These are phyloP conservation scores for Auanema sp. DNA, from an alignment of 2,888 invertebrate species.

Conservation along the genomic window DNA sequence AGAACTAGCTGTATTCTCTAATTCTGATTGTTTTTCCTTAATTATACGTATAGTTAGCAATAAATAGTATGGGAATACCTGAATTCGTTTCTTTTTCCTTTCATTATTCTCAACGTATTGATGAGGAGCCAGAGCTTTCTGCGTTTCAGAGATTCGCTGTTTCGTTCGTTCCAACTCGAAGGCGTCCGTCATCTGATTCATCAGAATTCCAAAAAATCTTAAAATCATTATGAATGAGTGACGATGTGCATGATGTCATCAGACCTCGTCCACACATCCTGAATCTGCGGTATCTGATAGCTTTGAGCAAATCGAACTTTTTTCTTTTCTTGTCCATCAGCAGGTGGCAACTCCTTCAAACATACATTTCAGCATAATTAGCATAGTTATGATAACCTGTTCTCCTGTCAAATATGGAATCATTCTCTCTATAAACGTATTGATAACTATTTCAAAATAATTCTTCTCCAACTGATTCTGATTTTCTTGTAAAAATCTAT, in stretches of 20 bases:
- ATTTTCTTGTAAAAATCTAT: constrained; percentile 57
- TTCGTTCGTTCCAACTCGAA: constrained; percentile 62
- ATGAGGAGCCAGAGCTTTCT: constrained; percentile 62
- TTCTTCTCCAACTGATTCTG: constrained; percentile 61
- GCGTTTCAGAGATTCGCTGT: constrained; percentile 49
- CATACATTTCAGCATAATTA: neutral
- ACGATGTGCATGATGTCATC: constrained; percentile 2
- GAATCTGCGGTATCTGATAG: constrained; percentile 47
- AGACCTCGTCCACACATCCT: constrained; percentile 56
- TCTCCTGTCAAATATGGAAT: constrained; percentile 60
- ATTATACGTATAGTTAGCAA: neutral
- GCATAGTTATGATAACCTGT: constrained; percentile 35
- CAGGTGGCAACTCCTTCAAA: constrained; percentile 41
- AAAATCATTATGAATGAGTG: neutral
- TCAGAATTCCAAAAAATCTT: constrained; percentile 51
- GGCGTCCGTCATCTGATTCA: constrained; percentile 57
- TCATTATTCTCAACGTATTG: constrained; percentile 57
- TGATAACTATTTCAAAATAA: constrained; percentile 59
- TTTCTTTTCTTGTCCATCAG: constrained; percentile 38
- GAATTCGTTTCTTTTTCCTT: constrained; percentile 49
- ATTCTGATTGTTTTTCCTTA: constrained; percentile 58
- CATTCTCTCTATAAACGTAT: constrained; percentile 51
- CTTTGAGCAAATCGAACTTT: constrained; percentile 58
- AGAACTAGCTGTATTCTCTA: constrained; percentile 47
- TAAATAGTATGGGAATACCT: constrained; percentile 23